Base-by-base conservation (phyloP, 2,797 vertebrate species). In the Mallotus villosus region DNA sequence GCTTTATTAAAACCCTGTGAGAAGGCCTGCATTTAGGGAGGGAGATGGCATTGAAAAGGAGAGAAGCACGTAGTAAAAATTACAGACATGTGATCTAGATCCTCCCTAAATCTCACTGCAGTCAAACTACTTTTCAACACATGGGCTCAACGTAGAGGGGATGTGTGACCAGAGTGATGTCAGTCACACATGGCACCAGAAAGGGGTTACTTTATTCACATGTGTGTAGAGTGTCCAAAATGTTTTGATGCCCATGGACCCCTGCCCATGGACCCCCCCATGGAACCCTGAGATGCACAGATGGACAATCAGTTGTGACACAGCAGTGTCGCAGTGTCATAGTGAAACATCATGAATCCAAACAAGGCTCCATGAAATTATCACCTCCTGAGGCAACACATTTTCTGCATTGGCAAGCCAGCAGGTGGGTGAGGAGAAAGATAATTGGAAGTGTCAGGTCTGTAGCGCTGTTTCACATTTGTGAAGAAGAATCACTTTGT, bases 381-480 rank as follows among this genome's bases (percentile, higher is more conserved):
- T 11, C 22, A 24, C 3, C 3, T 12, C 41, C 8, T 4, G 2
- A 55, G 66, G 79, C 17, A 76, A 71, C 68, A 58, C 19, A 68
- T 86, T 58, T 72, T 22, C 73, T 62, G 46, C 58, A 24, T 58
- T 68, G 65, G 32, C 27, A 57, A 55, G 57, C 53, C 76, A 46
- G 16, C 17, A 27, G 17, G 3, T 5, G 66, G 70, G 67, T 67
- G 70, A 74, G 27, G 14, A 34, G 55, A 75, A 78, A 74, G 65
- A 77, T 81, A 78, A 83, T 66, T 65, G 46, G 14, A 71, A 69
- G 12, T 69, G 19, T 69, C 72, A 4, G 71, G n/a, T 70, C n/a
- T 71, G 14, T 49, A 68, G 73, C 61, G 75, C 57, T 66, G 4
- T 60, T 75, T 64, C 70, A 62, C 55, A 24, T 37, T 55, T 66